phyloP scores from a whole-genome alignment of 2,113 vertebrate species.

The Ciconia boyciana region DNA sequence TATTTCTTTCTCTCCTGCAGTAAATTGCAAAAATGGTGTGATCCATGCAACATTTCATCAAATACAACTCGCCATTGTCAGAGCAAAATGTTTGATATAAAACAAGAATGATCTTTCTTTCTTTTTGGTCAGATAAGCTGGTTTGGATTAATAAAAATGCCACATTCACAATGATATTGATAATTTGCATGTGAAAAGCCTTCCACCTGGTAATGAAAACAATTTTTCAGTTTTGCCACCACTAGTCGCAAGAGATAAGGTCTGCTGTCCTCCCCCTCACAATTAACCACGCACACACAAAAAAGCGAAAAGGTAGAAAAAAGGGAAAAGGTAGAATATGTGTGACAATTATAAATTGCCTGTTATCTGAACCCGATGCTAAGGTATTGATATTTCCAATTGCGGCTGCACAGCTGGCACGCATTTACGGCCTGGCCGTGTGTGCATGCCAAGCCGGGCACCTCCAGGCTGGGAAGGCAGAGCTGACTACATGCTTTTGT shows the following conservation, averaged over 20 bases:
- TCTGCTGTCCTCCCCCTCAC: constrained; percentile 21
- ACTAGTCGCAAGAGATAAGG: constrained; percentile 41
- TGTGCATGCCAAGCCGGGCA: background rate
- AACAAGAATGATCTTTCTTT: background rate
- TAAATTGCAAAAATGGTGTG: background rate
- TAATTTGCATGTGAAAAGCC: constrained; percentile 56
- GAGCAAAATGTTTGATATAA: constrained; percentile 2
- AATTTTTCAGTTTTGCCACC: constrained; percentile 52
- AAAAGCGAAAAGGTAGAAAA: background rate
- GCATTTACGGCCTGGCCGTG: background rate
- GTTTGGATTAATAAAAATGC: constrained; percentile 54
- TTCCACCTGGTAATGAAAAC: constrained; percentile 53
- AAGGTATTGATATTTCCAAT: background rate
- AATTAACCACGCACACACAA: background rate
- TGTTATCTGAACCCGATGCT: background rate
- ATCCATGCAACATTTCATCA: background rate
- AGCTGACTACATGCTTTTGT: background rate
- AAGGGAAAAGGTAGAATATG: background rate
- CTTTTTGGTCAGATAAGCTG: background rate
- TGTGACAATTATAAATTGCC: constrained; percentile 7
- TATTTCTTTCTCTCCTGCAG: background rate
- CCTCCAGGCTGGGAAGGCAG: background rate
- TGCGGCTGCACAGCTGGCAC: background rate
- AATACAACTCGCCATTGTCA: background rate
- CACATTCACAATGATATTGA: constrained; percentile 57